Percentiles rank a stretch among this genome's conserved stretches.
Conservation (phyloP, 1,140 invertebrate genomes). For the Agrypnia vestita region DNA sequence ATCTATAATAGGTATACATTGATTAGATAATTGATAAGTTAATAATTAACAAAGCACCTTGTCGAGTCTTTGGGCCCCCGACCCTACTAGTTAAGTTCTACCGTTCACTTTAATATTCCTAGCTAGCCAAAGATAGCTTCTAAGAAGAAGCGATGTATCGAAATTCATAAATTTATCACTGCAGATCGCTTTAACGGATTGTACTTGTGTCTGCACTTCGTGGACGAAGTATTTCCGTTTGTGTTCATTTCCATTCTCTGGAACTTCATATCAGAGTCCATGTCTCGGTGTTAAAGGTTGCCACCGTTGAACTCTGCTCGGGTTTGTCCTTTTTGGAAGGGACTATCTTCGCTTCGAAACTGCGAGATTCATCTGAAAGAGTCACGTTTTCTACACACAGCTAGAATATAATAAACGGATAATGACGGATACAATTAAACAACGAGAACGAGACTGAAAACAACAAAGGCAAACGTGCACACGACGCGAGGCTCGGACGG, state of each 20-base stretch:
- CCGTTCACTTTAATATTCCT: no score
- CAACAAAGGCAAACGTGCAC: background rate
- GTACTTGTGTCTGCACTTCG: no score
- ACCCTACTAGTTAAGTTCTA: no score
- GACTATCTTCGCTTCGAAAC: slow-evolving; percentile 27
- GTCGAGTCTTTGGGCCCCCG: no score
- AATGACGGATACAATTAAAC: background rate
- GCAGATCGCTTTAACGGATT: no score
- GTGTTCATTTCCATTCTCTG: background rate
- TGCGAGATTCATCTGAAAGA: slow-evolving; percentile 33
- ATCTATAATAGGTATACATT: no score
- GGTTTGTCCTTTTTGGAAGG: background rate
- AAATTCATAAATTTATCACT: no score
- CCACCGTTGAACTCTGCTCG: slow-evolving; percentile 24
- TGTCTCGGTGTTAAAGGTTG: slow-evolving; percentile 26
- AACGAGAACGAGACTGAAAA: background rate
- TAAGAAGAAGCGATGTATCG: no score
- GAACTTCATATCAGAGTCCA: background rate
- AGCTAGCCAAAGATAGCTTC: no score
- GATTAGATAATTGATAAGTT: no score
- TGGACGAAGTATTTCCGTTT: no score
- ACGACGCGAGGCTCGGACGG: background rate
- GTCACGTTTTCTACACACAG: slow-evolving; percentile 26
- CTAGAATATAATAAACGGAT: background rate
- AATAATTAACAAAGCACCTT: no score